A percentile compares a stretch with the other conserved stretches of the same genome.
Conservation (phyloP, 2,797 vertebrate genomes). For the Eurystomus glaucurus region DNA sequence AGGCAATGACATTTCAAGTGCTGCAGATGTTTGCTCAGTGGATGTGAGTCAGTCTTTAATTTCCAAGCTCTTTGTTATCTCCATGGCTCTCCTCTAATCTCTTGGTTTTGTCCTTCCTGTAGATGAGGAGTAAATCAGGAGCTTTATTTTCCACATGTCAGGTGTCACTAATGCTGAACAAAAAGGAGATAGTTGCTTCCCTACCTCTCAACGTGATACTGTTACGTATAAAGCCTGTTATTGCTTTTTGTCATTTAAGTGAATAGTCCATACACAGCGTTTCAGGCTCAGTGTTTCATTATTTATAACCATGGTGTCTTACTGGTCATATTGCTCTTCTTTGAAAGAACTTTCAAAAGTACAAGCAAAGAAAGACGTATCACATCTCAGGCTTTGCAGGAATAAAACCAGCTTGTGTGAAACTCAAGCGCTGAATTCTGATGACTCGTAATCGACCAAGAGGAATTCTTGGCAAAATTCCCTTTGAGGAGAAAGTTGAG, state of each 20-base stretch:
- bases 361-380: background rate
- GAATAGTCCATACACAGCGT: background rate
- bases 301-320: background rate
- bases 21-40: slow-evolving; percentile 60
- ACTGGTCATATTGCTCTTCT: background rate
- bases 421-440: background rate
- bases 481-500: slow-evolving; percentile 24
- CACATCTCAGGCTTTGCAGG: slow-evolving; percentile 6
- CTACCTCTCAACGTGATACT: background rate
- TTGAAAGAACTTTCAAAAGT: slow-evolving; percentile 22
- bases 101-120: slow-evolving; percentile 47
- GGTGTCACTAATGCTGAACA: slow-evolving; percentile 12
- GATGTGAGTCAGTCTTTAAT: slow-evolving; percentile 71
- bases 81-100: slow-evolving; percentile 22
- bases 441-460: background rate
- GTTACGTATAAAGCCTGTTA: background rate
- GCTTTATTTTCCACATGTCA: slow-evolving; percentile 30
- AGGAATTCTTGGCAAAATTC: slow-evolving; percentile 16
- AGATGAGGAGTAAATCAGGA: background rate
- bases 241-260: background rate
- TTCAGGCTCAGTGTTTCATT: slow-evolving; percentile 26
- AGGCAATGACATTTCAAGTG: slow-evolving; percentile 64
- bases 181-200: background rate
- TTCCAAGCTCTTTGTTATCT: slow-evolving; percentile 54
- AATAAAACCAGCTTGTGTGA: background rate